A percentile compares a stretch with the other conserved stretches of the same genome.
phyloP scores from a whole-genome alignment of 2,797 vertebrate species.

The Limnodromus scolopaceus region DNA sequence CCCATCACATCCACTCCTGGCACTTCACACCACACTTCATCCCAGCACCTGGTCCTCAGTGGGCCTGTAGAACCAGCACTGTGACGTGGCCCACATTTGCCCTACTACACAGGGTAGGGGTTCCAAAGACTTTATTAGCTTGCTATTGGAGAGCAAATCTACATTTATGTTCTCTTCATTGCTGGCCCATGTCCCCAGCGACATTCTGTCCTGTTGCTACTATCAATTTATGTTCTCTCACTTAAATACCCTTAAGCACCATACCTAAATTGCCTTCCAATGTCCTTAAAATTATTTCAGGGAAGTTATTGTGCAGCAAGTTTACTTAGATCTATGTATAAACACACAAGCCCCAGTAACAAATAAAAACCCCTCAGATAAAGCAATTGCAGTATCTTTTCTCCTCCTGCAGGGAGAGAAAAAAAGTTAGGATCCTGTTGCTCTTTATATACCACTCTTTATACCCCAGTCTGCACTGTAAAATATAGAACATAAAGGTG shows the following conservation, averaged over 20 bases:
- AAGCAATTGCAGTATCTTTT: not conserved
- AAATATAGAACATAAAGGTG: not conserved
- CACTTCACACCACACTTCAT: not conserved
- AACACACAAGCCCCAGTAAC: not conserved
- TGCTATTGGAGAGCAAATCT: not conserved
- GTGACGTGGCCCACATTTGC: rapidly evolving
- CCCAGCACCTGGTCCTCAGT: no score
- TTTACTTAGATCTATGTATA: not conserved
- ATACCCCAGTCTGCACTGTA: not conserved
- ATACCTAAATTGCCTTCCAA: not conserved
- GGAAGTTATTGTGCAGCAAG: not conserved
- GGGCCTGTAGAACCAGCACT: not conserved
- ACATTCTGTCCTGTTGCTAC: rapidly evolving
- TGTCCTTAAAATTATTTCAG: not conserved
- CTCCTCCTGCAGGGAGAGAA: not conserved
- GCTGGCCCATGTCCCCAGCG: not conserved
- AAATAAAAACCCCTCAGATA: not conserved
- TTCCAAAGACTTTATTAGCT: not conserved
- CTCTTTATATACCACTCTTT: not conserved
- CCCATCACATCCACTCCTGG: not conserved
- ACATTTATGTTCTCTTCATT: not conserved
- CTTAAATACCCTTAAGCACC: not conserved
- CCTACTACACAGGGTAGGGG: no score
- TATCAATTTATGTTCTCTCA: not conserved
- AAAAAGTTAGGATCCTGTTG: not conserved